Percentiles rank a stretch among this genome's conserved stretches.
Evolutionary conservation across 30 jellyfish, hydroid and myxozoan genomes (phyloP).

Genomic region (Chrysaora quinquecirrha): DNA sequence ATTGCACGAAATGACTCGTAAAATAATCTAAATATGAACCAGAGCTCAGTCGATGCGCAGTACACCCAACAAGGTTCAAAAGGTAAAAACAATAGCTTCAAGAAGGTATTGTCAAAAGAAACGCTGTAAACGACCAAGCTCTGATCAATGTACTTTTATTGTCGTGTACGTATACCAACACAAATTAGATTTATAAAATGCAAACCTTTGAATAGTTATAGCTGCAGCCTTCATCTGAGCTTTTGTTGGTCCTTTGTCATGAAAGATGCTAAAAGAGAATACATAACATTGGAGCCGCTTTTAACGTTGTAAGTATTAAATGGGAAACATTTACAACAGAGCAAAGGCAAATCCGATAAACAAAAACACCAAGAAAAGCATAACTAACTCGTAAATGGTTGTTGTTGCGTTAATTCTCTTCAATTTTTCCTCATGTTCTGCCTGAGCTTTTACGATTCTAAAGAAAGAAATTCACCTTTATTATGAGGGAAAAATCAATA

Average conservation of each 20-base stretch:
- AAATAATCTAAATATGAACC: too few relatives aligned
- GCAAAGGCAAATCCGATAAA: neutral
- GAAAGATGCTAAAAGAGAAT: conserved; percentile 62
- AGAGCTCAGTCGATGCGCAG: too few relatives aligned
- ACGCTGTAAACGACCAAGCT: too few relatives aligned
- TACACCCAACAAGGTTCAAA: too few relatives aligned
- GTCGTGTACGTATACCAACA: neutral
- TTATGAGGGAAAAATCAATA: neutral
- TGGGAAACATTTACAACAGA: neutral
- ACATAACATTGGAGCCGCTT: neutral
- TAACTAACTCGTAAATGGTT: conserved; percentile 63
- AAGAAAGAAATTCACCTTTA: neutral
- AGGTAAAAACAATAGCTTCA: too few relatives aligned
- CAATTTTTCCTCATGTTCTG: conserved; percentile 42
- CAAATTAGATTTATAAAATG: neutral
- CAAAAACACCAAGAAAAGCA: neutral
- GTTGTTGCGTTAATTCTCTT: conserved; percentile 58
- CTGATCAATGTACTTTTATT: neutral
- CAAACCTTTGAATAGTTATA: conserved; percentile 72
- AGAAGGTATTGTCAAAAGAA: too few relatives aligned
- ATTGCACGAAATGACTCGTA: too few relatives aligned
- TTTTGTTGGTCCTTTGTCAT: conserved; percentile 78
- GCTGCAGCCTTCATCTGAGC: conserved; percentile 85
- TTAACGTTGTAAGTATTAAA: neutral
- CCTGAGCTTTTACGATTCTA: conserved; percentile 61